phyloP scores from a whole-genome alignment of 2,113 vertebrate species.

The Chaetops frenatus region DNA sequence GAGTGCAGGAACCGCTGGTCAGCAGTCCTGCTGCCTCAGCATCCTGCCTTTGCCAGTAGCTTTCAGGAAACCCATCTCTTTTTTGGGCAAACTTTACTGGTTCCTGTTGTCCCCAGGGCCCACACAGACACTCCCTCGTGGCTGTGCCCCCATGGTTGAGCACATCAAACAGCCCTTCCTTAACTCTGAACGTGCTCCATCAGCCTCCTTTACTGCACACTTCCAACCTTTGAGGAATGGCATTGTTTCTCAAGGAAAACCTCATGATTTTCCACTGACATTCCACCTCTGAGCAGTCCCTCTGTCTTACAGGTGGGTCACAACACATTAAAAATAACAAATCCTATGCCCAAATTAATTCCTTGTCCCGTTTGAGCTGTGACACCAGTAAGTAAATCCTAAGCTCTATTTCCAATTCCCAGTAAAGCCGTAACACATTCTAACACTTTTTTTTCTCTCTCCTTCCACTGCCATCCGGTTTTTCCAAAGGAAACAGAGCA shows the following conservation, averaged over 20 bases:
- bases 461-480: neutral
- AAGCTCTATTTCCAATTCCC: neutral
- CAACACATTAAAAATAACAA: neutral
- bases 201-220: neutral
- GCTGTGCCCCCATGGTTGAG: neutral
- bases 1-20: neutral
- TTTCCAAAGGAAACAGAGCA: conserved; percentile 61
- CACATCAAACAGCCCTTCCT: neutral
- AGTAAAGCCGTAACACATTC: conserved; percentile 10
- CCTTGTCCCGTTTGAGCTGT: neutral
- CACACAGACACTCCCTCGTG: neutral
- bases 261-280: neutral
- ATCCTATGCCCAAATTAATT: neutral
- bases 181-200: neutral
- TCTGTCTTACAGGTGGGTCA: neutral
- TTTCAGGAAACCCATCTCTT: neutral
- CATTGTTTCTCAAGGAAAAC: neutral
- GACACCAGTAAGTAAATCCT: neutral
- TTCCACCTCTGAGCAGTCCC: neutral
- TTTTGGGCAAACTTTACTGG: neutral
- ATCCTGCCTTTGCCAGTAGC: neutral
- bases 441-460: conserved; percentile 18
- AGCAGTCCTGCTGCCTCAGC: conserved; percentile 10
- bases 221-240: neutral
- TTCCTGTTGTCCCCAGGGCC: neutral